Evolutionary conservation across 2,797 vertebrate genomes (phyloP).

Genomic region (Lutjanus campechanus): DNA sequence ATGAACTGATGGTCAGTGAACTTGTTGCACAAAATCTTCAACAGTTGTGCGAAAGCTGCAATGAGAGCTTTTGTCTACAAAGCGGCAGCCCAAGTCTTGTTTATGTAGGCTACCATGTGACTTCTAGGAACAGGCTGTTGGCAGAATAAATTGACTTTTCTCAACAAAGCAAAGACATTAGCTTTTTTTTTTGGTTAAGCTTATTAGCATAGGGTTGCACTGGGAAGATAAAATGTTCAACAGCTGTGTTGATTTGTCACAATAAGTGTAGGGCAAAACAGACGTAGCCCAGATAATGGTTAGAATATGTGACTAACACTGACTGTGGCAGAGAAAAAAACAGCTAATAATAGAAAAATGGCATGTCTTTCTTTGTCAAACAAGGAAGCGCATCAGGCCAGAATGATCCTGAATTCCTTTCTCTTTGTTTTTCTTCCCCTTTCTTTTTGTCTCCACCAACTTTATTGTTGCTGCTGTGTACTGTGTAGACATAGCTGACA

Average conservation of each 20-base stretch:
- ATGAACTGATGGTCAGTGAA: slow-evolving; percentile 69
- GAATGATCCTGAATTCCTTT: slow-evolving; percentile 72
- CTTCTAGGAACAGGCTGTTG: slow-evolving; percentile 58
- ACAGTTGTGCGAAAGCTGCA: slow-evolving; percentile 38
- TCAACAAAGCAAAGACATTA: slow-evolving; percentile 26
- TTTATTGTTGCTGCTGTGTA: slow-evolving; percentile 80
- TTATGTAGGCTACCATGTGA: slow-evolving; percentile 46
- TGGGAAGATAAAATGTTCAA: slow-evolving; percentile 6
- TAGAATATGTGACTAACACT: slow-evolving; percentile 55
- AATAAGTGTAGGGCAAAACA: slow-evolving; percentile 42
- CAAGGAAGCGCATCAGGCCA: slow-evolving; percentile 68
- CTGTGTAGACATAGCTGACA: slow-evolving; percentile 82
- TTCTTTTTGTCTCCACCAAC: slow-evolving; percentile 62
- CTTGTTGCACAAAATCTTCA: slow-evolving; percentile 52
- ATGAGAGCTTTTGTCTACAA: slow-evolving; percentile 29
- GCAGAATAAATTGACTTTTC: slow-evolving; percentile 49
- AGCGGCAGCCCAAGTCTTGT: slow-evolving; percentile 30
- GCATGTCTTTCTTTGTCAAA: slow-evolving; percentile 79
- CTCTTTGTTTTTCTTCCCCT: slow-evolving; percentile 54
- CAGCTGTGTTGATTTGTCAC: slow-evolving; percentile 37
- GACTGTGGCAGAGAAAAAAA: slow-evolving; percentile 31
- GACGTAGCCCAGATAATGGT: slow-evolving; percentile 58
- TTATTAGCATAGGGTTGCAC: slow-evolving; percentile 29
- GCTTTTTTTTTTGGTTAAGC: slow-evolving; percentile 15
- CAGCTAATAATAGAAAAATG: slow-evolving; percentile 58